Base-by-base conservation (phyloP, 2,888 invertebrate genomes). In the Diploptera punctata region DNA sequence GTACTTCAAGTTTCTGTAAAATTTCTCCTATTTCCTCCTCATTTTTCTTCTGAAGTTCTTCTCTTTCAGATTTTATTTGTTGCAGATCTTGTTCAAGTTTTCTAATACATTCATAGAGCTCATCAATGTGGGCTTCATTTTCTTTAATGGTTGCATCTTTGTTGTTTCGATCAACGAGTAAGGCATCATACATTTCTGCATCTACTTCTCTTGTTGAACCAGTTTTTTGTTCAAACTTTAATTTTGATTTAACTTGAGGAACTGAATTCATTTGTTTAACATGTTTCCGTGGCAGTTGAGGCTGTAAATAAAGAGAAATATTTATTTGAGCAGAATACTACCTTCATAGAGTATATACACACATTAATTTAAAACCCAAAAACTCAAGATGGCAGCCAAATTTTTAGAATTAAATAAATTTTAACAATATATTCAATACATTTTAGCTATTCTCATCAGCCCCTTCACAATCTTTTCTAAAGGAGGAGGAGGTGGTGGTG, bases 91-190 rank as follows among this genome's bases (percentile, higher is more conserved):
- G 43, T 24, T 72, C 65, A 3, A 62, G 18, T 4, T 62, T 49
- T 18, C 43, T 62, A n/a, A 72, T 61, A 1, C 21, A 43, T 29
- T 61, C 47, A 5, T 26, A 57, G 13, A 70, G 47, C n/a, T 60
- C 61, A 1, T 60, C 29, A 26, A 70, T 61, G 13, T 70, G 60
- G 10, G 31, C 19, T 61, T 70, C 70, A 47, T 60, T 47, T 29
- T 70, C 61, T 13, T n/a, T 21, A 13, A 70, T 70, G 29, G 70
- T 70, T 31, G 44, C 61, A 18, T 70, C 61, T 54, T 68, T 68
- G 68, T 68, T 68, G 5, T 68, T 24, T 3, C 33, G 26, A n/a
- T 68, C 68, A 3, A 68, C 68, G 31, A 68, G 19, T 3, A 68
- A 19, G 10, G 68, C 54, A n/a, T 54, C 52, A 33, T 68, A 68